phyloP scores from a whole-genome alignment of 2,113 vertebrate genomes.

The Cololabis saira region DNA sequence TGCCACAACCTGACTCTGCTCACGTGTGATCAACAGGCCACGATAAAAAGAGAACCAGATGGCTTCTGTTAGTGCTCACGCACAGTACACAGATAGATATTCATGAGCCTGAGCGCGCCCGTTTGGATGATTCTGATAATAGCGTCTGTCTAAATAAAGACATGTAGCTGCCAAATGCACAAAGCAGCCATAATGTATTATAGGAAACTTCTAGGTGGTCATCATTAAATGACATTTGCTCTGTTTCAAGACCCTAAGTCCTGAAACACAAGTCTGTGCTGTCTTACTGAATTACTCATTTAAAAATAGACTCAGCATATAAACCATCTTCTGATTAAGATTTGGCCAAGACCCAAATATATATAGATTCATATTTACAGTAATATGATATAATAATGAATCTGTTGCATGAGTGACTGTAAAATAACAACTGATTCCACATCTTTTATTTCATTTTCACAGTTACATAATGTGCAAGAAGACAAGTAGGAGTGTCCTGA shows the following conservation, averaged over 20 bases:
- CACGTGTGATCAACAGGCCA: neutral
- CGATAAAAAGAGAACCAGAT: slow-evolving; percentile 53
- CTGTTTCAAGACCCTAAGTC: neutral
- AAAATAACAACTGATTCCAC: too few species aligned
- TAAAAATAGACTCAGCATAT: slow-evolving; percentile 9
- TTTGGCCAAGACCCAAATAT: neutral
- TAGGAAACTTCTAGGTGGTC: neutral
- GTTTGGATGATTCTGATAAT: neutral
- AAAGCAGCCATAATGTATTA: neutral
- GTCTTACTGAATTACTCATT: neutral
- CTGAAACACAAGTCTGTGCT: neutral
- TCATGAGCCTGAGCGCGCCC: neutral
- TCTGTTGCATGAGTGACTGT: too few species aligned
- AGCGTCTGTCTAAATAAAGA: neutral
- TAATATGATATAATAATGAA: too few species aligned
- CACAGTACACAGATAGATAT: neutral
- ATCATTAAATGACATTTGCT: neutral
- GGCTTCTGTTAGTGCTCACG: slow-evolving; percentile 29
- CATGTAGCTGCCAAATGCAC: neutral
- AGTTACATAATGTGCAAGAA: too few species aligned
- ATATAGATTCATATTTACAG: too few species aligned
- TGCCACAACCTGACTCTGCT: slow-evolving; percentile 18
- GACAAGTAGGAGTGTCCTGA: too few species aligned
- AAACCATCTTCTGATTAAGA: neutral
- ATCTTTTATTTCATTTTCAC: too few species aligned